Evolutionary conservation across 2,797 vertebrate genomes (phyloP), one percentile per base, ranked within the genome.

Genomic region (Cichlasoma orientale): DNA sequence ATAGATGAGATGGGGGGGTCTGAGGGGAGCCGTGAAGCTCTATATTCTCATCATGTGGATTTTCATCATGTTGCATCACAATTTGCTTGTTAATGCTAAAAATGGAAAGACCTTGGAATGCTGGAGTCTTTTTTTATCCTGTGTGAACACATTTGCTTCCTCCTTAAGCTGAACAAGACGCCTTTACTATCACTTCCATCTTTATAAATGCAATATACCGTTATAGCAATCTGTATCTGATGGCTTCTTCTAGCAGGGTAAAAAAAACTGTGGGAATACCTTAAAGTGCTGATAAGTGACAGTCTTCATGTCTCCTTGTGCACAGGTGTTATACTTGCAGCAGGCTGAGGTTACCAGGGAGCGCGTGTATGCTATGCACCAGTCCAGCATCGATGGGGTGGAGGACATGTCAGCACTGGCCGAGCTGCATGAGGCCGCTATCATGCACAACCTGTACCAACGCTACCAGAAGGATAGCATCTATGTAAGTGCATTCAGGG

Each of bases 391-490:
- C n/a, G 95, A 97, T n/a, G 97, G 97, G 1, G 95, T 97, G 91
- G 97, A 98, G 91, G 97, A 98, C 92, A 98, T 98, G 97, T 97
- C 97, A 6, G 84, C 93, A 1, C 92, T 98, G 94, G 96, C 96
- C 1, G 97, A 98, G 75, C 93, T 98, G 74, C 97, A 98, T 3
- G 97, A 98, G 86, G 97, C 96, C 4, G 96, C 97, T 86, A 98
- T 98, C 91, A 96, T 98, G 96, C 95, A 97, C 88, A 98, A 98
- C 90, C 92, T 98, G 78, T 94, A 96, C 92, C 96, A 96, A 89
- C 96, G 97, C 82, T 98, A 98, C 92, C 94, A 95, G 31, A 96
- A 95, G 84, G 96, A 97, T 73, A 90, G 91, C 92, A 98, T 98
- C 92, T 98, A 98, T 16, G 97, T 98, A 88, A 96, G 97, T 88